phyloP scores from a whole-genome alignment of 2,888 invertebrate genomes.

The Netelia virgata region DNA sequence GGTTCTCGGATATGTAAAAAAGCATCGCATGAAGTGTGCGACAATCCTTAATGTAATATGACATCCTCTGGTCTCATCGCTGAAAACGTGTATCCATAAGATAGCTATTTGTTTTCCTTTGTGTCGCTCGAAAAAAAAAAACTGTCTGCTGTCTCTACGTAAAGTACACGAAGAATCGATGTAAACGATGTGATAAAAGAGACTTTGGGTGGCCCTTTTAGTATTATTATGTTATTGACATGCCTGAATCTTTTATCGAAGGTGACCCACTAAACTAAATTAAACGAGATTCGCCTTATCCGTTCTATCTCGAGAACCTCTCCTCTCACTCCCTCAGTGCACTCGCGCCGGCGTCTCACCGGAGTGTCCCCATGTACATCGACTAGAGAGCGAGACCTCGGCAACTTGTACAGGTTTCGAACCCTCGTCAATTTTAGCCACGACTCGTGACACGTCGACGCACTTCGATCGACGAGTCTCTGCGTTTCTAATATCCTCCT shows the following conservation, averaged over 20 bases:
- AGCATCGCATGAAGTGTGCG: constrained; percentile 20
- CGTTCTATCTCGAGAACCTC: constrained; percentile 8
- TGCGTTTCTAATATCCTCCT: constrained; percentile 32
- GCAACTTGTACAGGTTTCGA: constrained; percentile 33
- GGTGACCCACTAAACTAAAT: not conserved
- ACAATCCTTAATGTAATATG: constrained; percentile 2
- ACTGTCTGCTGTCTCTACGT: not conserved
- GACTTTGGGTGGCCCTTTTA: not conserved
- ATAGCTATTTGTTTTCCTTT: not conserved
- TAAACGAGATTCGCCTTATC: not conserved
- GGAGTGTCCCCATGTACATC: not conserved
- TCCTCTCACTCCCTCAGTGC: constrained; percentile 4
- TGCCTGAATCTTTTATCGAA: not conserved
- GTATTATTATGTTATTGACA: no score
- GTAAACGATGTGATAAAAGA: not conserved
- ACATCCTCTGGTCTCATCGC: not conserved
- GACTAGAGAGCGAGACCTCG: constrained; percentile 30
- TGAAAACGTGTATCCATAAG: not conserved
- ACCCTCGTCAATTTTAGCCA: constrained; percentile 76
- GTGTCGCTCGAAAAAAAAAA: not conserved
- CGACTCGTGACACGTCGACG: constrained; percentile 76
- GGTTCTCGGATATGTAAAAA: constrained; percentile 1
- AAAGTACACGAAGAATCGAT: not conserved
- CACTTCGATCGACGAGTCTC: constrained; percentile 68
- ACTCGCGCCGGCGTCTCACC: constrained; percentile 1